Conservation (phyloP, 2,888 invertebrate species). For the Sthenelais limicola region DNA sequence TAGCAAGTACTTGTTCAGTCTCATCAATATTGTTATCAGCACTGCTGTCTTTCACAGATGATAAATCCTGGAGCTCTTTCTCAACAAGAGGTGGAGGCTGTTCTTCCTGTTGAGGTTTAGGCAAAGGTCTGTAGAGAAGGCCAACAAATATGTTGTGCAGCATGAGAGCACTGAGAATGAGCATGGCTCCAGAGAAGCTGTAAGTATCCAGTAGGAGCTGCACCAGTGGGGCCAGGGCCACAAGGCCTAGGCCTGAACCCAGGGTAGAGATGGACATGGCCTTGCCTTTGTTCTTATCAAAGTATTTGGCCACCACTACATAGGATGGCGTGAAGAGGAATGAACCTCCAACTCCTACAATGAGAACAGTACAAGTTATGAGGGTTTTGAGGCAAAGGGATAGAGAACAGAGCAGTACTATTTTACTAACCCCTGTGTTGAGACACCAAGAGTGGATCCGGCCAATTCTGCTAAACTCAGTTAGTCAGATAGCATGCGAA, state of each 20-base stretch:
- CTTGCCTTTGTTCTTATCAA: conserved; percentile 51
- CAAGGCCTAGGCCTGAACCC: conserved; percentile 49
- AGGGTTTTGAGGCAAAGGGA: too few species aligned
- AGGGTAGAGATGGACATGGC: conserved; percentile 50
- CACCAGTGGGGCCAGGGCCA: conserved; percentile 45
- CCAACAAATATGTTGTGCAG: conserved; percentile 43
- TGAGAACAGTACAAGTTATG: too few species aligned
- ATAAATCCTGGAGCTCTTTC: background rate
- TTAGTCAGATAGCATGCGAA: too few species aligned
- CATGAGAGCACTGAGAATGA: conserved; percentile 46
- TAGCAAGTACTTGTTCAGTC: background rate
- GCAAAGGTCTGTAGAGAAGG: conserved; percentile 47
- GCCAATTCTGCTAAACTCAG: too few species aligned
- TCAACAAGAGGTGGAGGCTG: background rate
- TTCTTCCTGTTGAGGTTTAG: too few species aligned
- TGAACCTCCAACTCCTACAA: conserved; percentile 48
- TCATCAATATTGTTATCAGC: background rate
- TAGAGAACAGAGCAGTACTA: too few species aligned
- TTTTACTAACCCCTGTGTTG: too few species aligned
- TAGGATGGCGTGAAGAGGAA: conserved; percentile 47
- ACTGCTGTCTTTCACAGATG: background rate
- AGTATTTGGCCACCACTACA: conserved; percentile 50
- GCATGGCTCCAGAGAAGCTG: conserved; percentile 47
- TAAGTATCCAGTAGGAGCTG: conserved; percentile 41
- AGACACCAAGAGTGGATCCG: too few species aligned